phyloP scores from a whole-genome alignment of 2,888 invertebrate species.

The Didymodactylos carnosus region DNA sequence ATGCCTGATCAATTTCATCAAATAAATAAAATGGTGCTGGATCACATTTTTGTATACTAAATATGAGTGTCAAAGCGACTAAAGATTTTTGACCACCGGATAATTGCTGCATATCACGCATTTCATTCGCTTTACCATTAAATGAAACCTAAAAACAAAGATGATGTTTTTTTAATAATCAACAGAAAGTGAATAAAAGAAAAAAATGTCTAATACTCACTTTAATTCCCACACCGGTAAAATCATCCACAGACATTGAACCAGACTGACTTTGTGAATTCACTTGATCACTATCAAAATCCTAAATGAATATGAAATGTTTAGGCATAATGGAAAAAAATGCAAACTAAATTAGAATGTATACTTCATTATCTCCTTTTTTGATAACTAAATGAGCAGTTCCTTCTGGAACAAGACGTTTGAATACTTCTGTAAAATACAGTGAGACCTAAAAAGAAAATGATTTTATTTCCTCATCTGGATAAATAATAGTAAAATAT shows the following conservation, averaged over 20 bases:
- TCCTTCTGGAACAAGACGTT: constrained; percentile 81
- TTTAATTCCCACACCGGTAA: constrained; percentile 67
- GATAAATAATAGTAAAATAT: no score
- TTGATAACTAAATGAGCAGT: constrained; percentile 77
- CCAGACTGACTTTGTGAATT: constrained; percentile 15
- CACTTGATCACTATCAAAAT: constrained; percentile 1
- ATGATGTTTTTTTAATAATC: no score
- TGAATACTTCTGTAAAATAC: constrained; percentile 91
- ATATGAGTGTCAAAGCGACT: constrained; percentile 86
- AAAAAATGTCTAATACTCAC: no score
- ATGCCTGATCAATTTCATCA: constrained; percentile 97
- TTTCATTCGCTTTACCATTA: constrained; percentile 11
- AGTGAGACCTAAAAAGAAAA: no score
- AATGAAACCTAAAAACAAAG: no score
- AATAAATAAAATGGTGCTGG: constrained; percentile 98
- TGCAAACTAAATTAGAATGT: no score
- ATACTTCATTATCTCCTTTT: constrained; percentile 40
- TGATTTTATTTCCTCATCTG: no score
- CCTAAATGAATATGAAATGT: not conserved
- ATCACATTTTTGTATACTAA: constrained; percentile 98
- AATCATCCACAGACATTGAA: constrained; percentile 43
- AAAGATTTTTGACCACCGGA: constrained; percentile 97
- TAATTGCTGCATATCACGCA: constrained; percentile 65
- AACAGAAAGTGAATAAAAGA: no score
- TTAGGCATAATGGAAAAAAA: no score